Conservation (phyloP, 2,888 invertebrate genomes). For the Nymphalis polychloros region DNA sequence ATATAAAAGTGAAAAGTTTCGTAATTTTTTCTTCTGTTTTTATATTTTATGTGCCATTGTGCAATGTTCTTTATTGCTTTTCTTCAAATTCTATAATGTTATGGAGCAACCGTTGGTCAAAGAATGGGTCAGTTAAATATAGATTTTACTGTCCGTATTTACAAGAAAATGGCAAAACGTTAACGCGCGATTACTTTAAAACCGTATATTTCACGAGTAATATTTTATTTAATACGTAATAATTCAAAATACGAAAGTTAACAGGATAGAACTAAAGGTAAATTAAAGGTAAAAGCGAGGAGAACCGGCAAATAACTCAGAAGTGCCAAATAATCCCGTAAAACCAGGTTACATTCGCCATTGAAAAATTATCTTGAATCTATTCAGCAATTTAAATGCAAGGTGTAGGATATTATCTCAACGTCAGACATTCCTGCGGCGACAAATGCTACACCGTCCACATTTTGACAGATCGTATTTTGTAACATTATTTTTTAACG, state of each 20-base stretch:
- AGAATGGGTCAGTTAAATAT: conserved; percentile 73
- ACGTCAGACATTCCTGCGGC: conserved; percentile 56
- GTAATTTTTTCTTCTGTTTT: conserved; percentile 50
- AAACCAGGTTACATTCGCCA: conserved; percentile 37
- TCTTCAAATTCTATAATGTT: conserved; percentile 59
- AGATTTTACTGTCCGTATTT: conserved; percentile 67
- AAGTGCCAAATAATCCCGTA: too few species aligned
- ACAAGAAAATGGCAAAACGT: conserved; percentile 54
- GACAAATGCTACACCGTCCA: conserved; percentile 56
- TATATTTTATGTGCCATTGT: conserved; percentile 55
- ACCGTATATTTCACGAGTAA: too few species aligned
- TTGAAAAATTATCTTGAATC: conserved; percentile 40
- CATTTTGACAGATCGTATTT: conserved; percentile 69
- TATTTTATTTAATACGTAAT: too few species aligned
- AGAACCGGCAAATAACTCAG: too few species aligned
- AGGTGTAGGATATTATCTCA: conserved; percentile 48
- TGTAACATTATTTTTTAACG: conserved; percentile 57
- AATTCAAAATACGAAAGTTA: too few species aligned
- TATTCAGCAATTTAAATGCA: conserved; percentile 34
- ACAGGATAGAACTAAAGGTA: too few species aligned
- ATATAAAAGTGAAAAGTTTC: conserved; percentile 54
- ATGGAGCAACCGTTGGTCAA: conserved; percentile 55
- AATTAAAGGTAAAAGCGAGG: too few species aligned
- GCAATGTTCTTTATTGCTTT: conserved; percentile 64
- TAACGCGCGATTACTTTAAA: conserved; percentile 37